A percentile compares a stretch with the other conserved stretches of the same genome.
These are phyloP conservation scores for Temnopleurus reevesii DNA, from an alignment of 53 echinoderm and acorn worm species.

Conservation along the genomic window DNA sequence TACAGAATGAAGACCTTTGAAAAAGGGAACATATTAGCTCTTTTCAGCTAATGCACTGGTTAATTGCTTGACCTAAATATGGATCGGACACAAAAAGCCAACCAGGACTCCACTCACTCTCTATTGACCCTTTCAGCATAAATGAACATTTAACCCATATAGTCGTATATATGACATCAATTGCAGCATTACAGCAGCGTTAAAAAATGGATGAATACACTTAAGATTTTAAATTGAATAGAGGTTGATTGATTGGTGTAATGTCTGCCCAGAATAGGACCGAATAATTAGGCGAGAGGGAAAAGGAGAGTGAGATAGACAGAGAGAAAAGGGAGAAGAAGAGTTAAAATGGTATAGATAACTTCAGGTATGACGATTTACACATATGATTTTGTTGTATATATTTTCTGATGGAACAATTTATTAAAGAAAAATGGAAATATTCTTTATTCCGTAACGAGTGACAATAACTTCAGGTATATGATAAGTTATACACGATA, in stretches of 20 bases:
- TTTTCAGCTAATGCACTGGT: not conserved
- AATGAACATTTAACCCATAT: not conserved
- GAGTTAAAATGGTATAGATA: no score
- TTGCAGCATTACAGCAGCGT: not conserved
- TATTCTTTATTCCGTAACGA: no score
- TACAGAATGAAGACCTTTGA: not conserved
- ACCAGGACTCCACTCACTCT: not conserved
- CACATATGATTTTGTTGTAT: no score
- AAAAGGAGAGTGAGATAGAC: not conserved
- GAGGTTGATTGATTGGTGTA: not conserved
- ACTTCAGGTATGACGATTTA: no score
- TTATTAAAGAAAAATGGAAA: no score
- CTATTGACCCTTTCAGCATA: not conserved
- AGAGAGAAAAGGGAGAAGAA: not conserved
- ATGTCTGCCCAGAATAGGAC: no score
- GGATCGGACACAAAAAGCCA: not conserved
- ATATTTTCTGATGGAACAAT: no score
- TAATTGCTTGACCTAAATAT: constrained; percentile 1
- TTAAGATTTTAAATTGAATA: not conserved
- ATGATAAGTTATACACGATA: no score
- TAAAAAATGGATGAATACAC: constrained; percentile 5
- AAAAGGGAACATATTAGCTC: not conserved
- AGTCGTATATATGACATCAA: not conserved
- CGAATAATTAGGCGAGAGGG: not conserved
- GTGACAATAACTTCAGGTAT: no score